Base-by-base conservation (phyloP, 2,113 vertebrate species). In the Lophotis ruficrista region DNA sequence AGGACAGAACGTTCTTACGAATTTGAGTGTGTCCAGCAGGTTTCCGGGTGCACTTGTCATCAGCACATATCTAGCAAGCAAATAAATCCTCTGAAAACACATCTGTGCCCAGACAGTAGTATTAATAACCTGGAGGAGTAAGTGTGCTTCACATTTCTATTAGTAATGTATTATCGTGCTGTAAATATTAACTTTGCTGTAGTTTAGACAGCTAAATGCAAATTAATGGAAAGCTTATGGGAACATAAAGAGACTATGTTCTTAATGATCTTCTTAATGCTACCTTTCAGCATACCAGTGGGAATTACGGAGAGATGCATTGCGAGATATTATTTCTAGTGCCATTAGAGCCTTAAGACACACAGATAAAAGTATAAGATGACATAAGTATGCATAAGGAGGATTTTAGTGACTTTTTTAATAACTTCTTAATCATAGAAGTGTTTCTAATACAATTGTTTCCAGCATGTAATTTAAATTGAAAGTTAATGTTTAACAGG, bases 161-260 rank as follows among this genome's bases (percentile, higher is more conserved):
- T 95, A 97, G 96, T 61, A 96, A 92, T 58, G 62, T 84, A 94
- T 97, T 87, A 97, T 81, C 79, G 97, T 31, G 51, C 86, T 96
- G 94, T 97, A 97, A 98, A 97, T 97, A 96, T 96, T 94, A 97
- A 96, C 92, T 97, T 94, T 85, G 51, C 92, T 70, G 72, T 23
- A 94, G 83, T 86, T 96, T 82, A 94, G 96, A 81, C 84, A 80
- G 83, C 91, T 95, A 97, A 97, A 96, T 73, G 81, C 91, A 97
- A 97, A 97, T 97, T 94, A 96, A 82, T 76, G 62, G 91, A 92
- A 93, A 87, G 48, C 90, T 90, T 90, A 93, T 68, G 96, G 91
- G 91, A 98, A 76, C 33, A 47, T 72, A 92, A 93, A 87, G 64
- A 94, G n/a, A 73, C 65, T 96, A 37, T 54, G 53, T 18, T 95